phyloP scores from a whole-genome alignment of 2,113 vertebrate genomes.

The Indicator maculatus region DNA sequence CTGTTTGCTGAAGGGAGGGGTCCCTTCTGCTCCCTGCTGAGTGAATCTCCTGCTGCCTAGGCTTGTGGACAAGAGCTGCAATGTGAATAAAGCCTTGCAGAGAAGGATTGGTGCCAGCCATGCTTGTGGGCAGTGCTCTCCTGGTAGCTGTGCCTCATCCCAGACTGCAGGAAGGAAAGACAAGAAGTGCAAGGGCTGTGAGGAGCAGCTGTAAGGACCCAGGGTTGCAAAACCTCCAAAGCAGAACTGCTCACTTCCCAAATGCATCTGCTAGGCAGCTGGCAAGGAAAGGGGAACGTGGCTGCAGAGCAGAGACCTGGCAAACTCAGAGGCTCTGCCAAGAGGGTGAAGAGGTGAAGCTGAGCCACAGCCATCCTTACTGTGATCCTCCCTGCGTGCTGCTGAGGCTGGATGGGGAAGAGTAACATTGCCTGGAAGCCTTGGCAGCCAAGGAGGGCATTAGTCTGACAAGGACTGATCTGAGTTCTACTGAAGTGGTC shows the following conservation, averaged over 20 bases:
- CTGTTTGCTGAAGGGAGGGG: not conserved
- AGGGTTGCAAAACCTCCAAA: slow-evolving; percentile 11
- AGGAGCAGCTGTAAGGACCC: not conserved
- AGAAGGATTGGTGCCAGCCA: not conserved
- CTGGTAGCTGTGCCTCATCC: not conserved
- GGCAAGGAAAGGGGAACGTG: slow-evolving; percentile 31
- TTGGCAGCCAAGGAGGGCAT: not conserved
- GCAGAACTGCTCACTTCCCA: not conserved
- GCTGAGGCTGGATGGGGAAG: not conserved
- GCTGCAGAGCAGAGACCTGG: not conserved
- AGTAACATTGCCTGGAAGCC: not conserved
- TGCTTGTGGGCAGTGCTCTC: rapidly evolving
- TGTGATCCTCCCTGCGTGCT: not conserved
- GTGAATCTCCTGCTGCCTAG: not conserved
- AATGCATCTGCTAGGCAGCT: not conserved
- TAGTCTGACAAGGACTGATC: not conserved
- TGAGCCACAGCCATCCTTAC: not conserved
- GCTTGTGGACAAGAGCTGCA: not conserved
- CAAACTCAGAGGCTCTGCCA: not conserved
- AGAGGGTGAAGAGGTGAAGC: not conserved
- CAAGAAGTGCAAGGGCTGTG: not conserved
- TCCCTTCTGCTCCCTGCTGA: not conserved
- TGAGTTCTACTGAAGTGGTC: not conserved
- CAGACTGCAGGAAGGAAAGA: not conserved
- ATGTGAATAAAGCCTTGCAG: not conserved